Evolutionary conservation across 2,113 vertebrate genomes (phyloP), one percentile per base, ranked within the genome.

Genomic region (Seriola rivoliana): DNA sequence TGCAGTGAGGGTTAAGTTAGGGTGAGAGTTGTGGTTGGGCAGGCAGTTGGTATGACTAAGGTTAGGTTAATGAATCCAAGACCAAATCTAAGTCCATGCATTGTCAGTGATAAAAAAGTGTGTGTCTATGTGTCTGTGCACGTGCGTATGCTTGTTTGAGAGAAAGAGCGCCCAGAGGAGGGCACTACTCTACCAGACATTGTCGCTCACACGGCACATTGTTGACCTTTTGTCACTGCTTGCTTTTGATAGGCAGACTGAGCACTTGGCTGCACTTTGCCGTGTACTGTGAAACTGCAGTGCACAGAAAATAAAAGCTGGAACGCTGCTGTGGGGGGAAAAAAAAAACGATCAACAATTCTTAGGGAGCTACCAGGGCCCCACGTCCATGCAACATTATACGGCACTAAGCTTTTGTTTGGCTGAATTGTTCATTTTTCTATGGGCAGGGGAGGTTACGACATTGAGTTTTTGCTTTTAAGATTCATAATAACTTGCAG

Each of bases 111-210:
- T 17, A 48, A 46, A 29, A 52, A 9, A 9, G 3, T 1, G 50
- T 52, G 7, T 19, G 38, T 50, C 34, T 80, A 55, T 42, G 63
- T 58, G 25, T 80, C 13, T 66, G 8, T 80, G 50, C 34, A 32
- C 3, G 6, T 67, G 58, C 8, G 13, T 59, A 29, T 84, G 80
- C 73, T 42, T 71, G 66, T 69, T 36, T 64, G 75, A 75, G 25
- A 29, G 73, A 54, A 7, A 55, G 48, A 71, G 78, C 70, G 84
- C 76, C 93, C 93, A 95, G 92, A 85, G 91, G 95, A 92, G 91
- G 93, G 93, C 91, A 91, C 92, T 85, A 85, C 88, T 78, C 84
- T 87, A 91, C 80, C 84, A 85, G 75, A 75, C 72, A 82, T 75
- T n/a, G 54, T 23, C 48, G 46, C 48, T 75, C 71, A 67, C 69